Evolutionary conservation across 2,113 vertebrate genomes (phyloP).

Genomic region (Notarius quadriscutis): DNA sequence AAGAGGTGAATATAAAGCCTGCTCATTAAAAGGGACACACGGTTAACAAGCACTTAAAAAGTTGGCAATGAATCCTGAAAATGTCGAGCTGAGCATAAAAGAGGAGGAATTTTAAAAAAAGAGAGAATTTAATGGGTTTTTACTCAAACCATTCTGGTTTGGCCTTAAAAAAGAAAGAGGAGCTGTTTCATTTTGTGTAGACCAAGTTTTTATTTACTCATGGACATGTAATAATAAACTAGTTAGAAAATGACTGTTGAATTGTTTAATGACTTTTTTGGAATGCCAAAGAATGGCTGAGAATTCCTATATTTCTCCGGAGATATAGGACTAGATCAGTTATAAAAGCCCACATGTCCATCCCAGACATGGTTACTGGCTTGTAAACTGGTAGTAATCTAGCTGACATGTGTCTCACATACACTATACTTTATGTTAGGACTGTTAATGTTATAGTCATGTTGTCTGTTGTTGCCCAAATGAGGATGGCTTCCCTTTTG

Average conservation of each 20-base stretch:
- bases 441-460: too few species aligned
- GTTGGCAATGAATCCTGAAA: slow-evolving; percentile 45
- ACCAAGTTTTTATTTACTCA: background rate
- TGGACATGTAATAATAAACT: background rate
- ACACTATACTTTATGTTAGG: background rate
- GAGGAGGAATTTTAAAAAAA: background rate
- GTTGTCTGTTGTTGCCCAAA: too few species aligned
- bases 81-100: slow-evolving; percentile 23
- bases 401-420: background rate
- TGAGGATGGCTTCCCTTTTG: too few species aligned
- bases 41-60: slow-evolving; percentile 50
- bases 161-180: background rate
- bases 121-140: slow-evolving; percentile 12
- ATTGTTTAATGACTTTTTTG: background rate
- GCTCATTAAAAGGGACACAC: slow-evolving; percentile 46
- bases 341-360: background rate
- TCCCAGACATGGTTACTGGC: background rate
- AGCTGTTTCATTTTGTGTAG: background rate
- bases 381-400: background rate
- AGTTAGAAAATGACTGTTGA: background rate
- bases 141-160: background rate
- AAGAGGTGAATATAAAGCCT: slow-evolving; percentile 42
- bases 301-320: background rate
- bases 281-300: background rate
- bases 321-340: background rate